Evolutionary conservation across 2,888 invertebrate genomes (phyloP), one percentile per base, ranked within the genome.

Genomic region (Acronicta aceris): DNA sequence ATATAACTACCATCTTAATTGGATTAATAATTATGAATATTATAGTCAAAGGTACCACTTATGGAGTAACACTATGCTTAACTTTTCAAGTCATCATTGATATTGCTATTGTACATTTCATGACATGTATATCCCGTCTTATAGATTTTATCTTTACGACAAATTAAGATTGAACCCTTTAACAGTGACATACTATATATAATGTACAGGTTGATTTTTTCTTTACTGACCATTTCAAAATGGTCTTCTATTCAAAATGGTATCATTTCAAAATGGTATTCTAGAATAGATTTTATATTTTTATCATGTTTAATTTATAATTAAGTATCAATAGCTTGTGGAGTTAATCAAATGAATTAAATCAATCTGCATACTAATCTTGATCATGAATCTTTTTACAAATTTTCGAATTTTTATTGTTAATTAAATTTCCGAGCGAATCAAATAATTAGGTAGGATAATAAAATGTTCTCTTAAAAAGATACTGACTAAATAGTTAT

Each of bases 401-500:
- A 61, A 67, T 64, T 65, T 66, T 61, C 40, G 47, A 53, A 56
- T 64, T 65, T n/a, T 55, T 58, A 56, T 59, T 53, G 56, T 71
- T 38, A 15, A 63, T 55, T 59, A 50, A 52, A 65, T 67, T 74
- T 81, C 62, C 58, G 54, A 75, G 73, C 71, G 71, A 79, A 78
- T 81, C 77, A 83, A 78, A 78, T 82, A 82, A 81, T 82, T 88
- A 89, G 86, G 79, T 88, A 86, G 86, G 86, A 77, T 85, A 84
- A 85, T 67, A 64, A 87, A 83, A 88, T 83, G 84, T 89, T 91
- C 87, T 89, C 87, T 89, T 86, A 81, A 83, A 88, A 77, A 85
- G 81, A 88, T 89, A 86, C 88, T 88, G 89, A 89, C 84, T 91
- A 86, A 76, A 86, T 82, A 82, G 82, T 82, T 84, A 86, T 86